phyloP scores from a whole-genome alignment of 2,113 vertebrate genomes.

The Ptychochromis oligacanthus region DNA sequence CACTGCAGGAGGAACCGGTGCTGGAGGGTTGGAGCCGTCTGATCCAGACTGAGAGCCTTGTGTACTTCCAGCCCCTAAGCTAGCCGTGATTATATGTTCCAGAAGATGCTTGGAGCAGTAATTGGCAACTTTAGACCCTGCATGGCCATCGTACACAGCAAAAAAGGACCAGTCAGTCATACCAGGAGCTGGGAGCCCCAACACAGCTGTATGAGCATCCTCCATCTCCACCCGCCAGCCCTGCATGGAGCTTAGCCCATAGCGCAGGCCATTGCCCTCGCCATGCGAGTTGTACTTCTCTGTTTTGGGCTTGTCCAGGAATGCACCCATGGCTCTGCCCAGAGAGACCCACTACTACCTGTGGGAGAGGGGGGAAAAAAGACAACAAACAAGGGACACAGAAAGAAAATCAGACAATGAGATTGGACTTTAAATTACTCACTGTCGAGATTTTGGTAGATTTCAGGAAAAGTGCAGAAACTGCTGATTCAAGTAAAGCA shows the following conservation, averaged over 20 bases:
- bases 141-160: constrained; percentile 97
- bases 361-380: constrained; percentile 40
- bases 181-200: constrained; percentile 90
- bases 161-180: constrained; percentile 98
- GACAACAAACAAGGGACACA: background rate
- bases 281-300: constrained; percentile 96
- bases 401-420: background rate
- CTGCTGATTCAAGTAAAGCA: background rate
- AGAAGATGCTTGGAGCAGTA: constrained; percentile 96
- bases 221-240: constrained; percentile 99
- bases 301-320: constrained; percentile 99
- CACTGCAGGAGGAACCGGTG: constrained; percentile 82
- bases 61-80: constrained; percentile 32
- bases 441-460: background rate
- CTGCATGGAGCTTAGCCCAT: constrained; percentile 98
- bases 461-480: background rate
- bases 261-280: constrained; percentile 92
- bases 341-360: constrained; percentile 78
- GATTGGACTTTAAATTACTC: background rate
- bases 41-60: constrained; percentile 38
- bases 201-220: constrained; percentile 95
- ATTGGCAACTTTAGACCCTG: constrained; percentile 96
- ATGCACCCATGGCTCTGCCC: constrained; percentile 92
- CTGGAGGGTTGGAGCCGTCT: constrained; percentile 77
- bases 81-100: constrained; percentile 90